phyloP scores from a whole-genome alignment of 2,888 invertebrate species.

The Machimus rusticus region DNA sequence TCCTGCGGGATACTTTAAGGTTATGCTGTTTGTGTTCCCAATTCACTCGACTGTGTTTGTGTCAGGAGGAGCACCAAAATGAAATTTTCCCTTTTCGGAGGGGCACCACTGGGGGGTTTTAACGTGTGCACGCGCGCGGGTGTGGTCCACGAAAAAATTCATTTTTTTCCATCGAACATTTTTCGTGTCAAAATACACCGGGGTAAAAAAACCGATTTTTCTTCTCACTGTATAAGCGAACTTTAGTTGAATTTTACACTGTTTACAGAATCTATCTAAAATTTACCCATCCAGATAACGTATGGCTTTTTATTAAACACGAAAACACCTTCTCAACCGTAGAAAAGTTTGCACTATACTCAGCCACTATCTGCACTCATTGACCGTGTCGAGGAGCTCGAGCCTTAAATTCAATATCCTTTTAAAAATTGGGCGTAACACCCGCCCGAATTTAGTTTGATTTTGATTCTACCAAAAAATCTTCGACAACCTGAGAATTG shows the following conservation, averaged over 20 bases:
- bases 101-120: constrained; percentile 32
- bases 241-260: not conserved
- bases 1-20: constrained; percentile 29
- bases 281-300: not conserved
- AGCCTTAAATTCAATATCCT: not conserved
- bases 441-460: not conserved
- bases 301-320: not conserved
- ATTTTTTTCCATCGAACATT: constrained; percentile 4
- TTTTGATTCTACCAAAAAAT: not conserved
- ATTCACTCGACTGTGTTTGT: constrained; percentile 3
- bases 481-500: not conserved
- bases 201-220: not conserved
- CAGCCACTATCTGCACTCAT: constrained; percentile 6
- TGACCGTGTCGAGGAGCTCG: not conserved
- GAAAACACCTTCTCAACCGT: not conserved
- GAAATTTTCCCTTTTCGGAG: constrained; percentile 38
- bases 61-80: not conserved
- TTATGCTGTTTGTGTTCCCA: constrained; percentile 30
- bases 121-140: constrained; percentile 42
- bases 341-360: not conserved
- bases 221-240: not conserved
- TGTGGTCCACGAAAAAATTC: constrained; percentile 36
- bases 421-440: not conserved
- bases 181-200: not conserved
- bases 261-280: not conserved